Base-by-base conservation (phyloP, 2,113 vertebrate genomes). In the Leucoraja erinaceus region DNA sequence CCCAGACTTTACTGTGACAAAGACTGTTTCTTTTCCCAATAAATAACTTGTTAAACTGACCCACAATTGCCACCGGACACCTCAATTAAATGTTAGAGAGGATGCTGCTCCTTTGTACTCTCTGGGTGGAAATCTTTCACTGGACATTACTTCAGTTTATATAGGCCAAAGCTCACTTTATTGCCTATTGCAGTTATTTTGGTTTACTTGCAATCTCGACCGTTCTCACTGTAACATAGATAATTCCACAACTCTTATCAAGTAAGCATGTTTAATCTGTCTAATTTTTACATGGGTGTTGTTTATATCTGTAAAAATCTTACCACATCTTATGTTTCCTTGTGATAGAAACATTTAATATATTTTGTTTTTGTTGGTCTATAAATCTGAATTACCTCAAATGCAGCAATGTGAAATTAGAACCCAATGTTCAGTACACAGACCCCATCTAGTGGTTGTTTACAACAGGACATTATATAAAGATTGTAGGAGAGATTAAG, bases 381-480 rank as follows among this genome's bases (percentile, higher is more conserved):
- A 63, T 31, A 88, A 63, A 61, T 59, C 56, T 83, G 28, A 56
- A 83, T n/a, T n/a, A n/a, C n/a, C 61, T 86, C 56, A 59, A 31
- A 31, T 88, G n/a, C n/a, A 14, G 83, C 83, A 66, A 5, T 88
- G 4, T 61, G 28, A 33, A 86, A 20, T 14, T 61, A 63, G 28
- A 31, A 18, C 63, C n/a, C 28, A 28, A 66, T n/a, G 11, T 72
- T 33, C 54, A 68, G 38, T 22, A 54, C 90, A 91, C 68, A 54
- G 90, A 91, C 68, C 28, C 90, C 90, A 72, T 91, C 90, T 91
- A 74, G 90, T 91, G 90, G 90, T 20, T 25, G 61, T 47, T 72
- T 11, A 91, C 22, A 54, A 22, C 47, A n/a, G 38, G 20, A 4
- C 68, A 54, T 74, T 38, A 90, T 54, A 47, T 68, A 38, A 90